Evolutionary conservation across 23 tunicate genomes (phyloP).

Genomic region (Aplidium turbinatum): DNA sequence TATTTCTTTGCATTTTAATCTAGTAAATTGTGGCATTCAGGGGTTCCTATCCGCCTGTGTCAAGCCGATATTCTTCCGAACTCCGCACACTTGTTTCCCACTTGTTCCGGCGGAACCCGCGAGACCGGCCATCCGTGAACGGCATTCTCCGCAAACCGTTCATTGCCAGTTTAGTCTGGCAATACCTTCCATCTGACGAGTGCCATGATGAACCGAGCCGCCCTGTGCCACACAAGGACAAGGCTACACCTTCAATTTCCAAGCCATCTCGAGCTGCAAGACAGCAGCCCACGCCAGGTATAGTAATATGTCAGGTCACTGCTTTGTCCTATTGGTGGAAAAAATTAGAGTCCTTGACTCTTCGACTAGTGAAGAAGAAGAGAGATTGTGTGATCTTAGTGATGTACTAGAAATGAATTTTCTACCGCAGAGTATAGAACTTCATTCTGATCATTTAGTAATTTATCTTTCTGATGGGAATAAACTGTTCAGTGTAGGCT

Average conservation of each 20-base stretch:
- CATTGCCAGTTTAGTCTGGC: slow-evolving; percentile 37
- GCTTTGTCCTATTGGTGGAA: too few relatives aligned
- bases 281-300: slow-evolving; percentile 62
- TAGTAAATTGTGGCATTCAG: slow-evolving; percentile 15
- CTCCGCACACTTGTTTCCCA: slow-evolving; percentile 76
- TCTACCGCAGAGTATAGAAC: too few relatives aligned
- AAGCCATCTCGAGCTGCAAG: slow-evolving; percentile 16
- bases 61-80: slow-evolving; percentile 81
- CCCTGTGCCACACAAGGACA: slow-evolving; percentile 75
- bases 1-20: too few relatives aligned
- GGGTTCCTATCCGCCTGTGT: slow-evolving; percentile 93
- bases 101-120: slow-evolving; percentile 83
- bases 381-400: too few relatives aligned
- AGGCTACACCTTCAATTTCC: slow-evolving; percentile 22
- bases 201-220: slow-evolving; percentile 85
- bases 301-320: too few relatives aligned
- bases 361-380: too few relatives aligned
- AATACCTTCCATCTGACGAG: slow-evolving; percentile 61
- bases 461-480: neutral
- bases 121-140: slow-evolving; percentile 93
- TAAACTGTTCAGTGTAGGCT: too few relatives aligned
- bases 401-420: too few relatives aligned
- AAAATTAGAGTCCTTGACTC: too few relatives aligned
- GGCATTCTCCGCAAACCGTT: slow-evolving; percentile 69
- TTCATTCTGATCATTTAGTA: too few relatives aligned